Evolutionary conservation across 2,113 vertebrate genomes (phyloP).

Genomic region (Ailuropoda melanoleuca): DNA sequence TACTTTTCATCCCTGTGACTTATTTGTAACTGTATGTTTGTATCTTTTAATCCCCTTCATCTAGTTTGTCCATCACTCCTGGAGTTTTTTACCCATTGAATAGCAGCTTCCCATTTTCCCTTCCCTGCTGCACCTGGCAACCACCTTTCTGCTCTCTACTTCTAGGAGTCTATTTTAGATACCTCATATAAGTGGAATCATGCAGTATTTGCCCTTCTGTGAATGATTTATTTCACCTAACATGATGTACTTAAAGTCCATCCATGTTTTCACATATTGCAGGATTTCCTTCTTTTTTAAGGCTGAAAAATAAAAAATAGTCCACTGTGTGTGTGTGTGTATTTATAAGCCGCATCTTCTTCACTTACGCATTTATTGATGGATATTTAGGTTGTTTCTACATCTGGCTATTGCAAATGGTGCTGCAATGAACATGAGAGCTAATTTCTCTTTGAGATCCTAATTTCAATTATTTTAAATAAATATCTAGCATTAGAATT

Average conservation of each 20-base stretch:
- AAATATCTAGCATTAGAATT: background rate
- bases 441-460: background rate
- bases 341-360: background rate
- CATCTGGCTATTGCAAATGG: background rate
- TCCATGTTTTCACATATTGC: background rate
- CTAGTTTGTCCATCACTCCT: background rate
- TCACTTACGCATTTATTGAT: background rate
- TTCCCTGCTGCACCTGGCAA: background rate
- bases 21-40: background rate
- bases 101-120: background rate
- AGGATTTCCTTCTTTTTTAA: background rate
- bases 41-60: background rate
- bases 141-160: background rate
- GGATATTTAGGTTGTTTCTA: background rate
- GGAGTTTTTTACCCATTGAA: background rate
- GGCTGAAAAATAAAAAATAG: background rate
- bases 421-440: background rate
- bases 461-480: background rate
- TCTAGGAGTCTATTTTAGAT: background rate
- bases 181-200: background rate
- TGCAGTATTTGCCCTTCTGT: background rate
- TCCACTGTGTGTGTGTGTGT: background rate
- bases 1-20: background rate
- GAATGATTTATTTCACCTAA: background rate
- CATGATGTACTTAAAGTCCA: background rate